Evolutionary conservation across 1,140 invertebrate species (phyloP).

Genomic region (Hesperophylax magnus): DNA sequence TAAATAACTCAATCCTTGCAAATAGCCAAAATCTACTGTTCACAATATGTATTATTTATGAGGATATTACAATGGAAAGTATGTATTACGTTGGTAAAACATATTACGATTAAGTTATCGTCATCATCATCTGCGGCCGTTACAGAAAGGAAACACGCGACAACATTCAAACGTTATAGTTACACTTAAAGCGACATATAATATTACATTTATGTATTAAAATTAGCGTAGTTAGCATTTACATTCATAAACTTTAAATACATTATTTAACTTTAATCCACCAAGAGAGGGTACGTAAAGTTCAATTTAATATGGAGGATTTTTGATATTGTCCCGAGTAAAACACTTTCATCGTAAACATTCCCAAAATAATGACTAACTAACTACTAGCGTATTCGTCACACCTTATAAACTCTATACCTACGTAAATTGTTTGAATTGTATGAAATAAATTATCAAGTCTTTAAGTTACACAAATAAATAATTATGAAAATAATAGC

Average conservation of each 20-base stretch:
- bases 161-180: conserved; percentile 15
- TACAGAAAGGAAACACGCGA: conserved; percentile 10
- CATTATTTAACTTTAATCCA: conserved; percentile 12
- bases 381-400: too few species aligned
- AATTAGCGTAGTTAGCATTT: conserved; percentile 17
- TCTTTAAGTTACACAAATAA: conserved; percentile 12
- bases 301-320: background rate
- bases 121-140: background rate
- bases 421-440: too few species aligned
- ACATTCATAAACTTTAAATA: conserved; percentile 13
- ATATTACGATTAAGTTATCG: too few species aligned
- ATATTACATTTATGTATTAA: too few species aligned
- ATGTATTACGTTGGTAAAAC: too few species aligned
- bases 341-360: background rate
- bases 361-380: background rate
- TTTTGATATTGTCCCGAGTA: background rate
- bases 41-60: too few species aligned
- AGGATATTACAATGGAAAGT: too few species aligned
- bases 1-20: background rate
- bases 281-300: background rate
- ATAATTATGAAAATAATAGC: too few species aligned
- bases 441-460: conserved; percentile 24
- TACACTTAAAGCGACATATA: conserved; percentile 42
- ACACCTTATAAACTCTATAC: background rate
- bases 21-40: background rate